A percentile compares a stretch with the other conserved stretches of the same genome.
These are phyloP conservation scores for Odocoileus virginianus DNA, from an alignment of 2,113 vertebrate genomes.

Conservation along the genomic window DNA sequence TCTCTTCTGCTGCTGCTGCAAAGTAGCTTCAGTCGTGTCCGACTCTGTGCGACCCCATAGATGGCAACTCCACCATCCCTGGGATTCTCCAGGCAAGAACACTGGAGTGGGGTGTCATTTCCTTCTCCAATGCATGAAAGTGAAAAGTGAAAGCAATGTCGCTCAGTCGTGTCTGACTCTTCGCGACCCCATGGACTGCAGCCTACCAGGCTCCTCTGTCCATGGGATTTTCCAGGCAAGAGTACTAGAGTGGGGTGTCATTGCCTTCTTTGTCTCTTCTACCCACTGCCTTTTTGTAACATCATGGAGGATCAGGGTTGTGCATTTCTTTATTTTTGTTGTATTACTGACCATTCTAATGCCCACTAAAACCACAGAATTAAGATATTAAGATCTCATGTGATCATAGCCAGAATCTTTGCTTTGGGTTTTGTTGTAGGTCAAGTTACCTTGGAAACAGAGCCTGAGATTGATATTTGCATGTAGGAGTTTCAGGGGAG, in stretches of 20 bases:
- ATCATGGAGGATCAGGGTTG: not conserved
- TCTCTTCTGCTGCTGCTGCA: not conserved
- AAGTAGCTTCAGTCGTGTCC: no score
- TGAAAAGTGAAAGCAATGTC: no score
- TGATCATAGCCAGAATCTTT: not conserved
- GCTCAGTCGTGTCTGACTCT: no score
- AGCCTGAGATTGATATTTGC: not conserved
- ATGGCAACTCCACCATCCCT: no score
- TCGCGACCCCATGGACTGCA: no score
- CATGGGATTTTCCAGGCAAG: no score
- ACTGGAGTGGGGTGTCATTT: no score
- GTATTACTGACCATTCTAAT: not conserved
- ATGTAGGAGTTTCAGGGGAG: not conserved
- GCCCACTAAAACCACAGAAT: not conserved
- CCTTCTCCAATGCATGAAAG: no score
- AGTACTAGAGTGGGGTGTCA: no score
- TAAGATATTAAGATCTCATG: not conserved
- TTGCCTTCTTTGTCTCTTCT: not conserved
- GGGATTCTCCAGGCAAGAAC: no score
- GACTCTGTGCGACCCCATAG: no score
- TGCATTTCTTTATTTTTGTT: not conserved
- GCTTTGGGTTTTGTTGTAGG: slow-evolving; percentile 19
- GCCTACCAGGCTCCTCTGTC: no score
- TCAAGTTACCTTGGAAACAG: not conserved
- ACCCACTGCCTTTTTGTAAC: not conserved